Evolutionary conservation across 2,797 vertebrate genomes (phyloP), one percentile per base, ranked within the genome.

Genomic region (Cynopterus sphinx): DNA sequence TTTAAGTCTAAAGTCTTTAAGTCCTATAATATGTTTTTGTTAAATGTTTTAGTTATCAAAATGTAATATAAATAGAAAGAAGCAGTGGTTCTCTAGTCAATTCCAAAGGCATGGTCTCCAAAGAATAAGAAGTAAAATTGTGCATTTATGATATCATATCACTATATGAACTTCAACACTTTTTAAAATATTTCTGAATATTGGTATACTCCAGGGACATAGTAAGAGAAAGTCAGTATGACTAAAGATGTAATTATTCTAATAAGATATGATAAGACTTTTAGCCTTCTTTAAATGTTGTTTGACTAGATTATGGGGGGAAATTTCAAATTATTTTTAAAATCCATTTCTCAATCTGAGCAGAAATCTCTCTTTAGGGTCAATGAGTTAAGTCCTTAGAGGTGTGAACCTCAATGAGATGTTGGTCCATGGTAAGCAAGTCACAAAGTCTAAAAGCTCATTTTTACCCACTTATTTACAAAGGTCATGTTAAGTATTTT

Each of bases 231-330:
- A 73, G 21, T 71, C 74, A 24, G 1, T 36, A 73, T 78, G 41
- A 63, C 55, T 67, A 87, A 79, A 9, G 15, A 73, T 61, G 75
- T 78, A 61, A 33, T 19, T 9, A 86, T 77, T 22, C 9, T 71
- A 49, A 26, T 81, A 36, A 74, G 33, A 91, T 75, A 53, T 68
- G 24, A 70, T 5, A 82, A 91, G 12, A 77, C 36, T 83, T 88
- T 86, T n/a, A 95, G n/a, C 2, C 78, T 91, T 93, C 55, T 87
- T n/a, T 61, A 95, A 77, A 57, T 31, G 2, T 49, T 86, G 13
- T 43, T 59, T 93, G 28, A 91, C 16, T 87, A 57, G 6, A 70
- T 65, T 73, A 15, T 49, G 4, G 5, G 71, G 94, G 90, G 24
- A 5, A 46, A 51, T 59, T 71, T 91, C 36, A 75, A 8, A 85